These are phyloP conservation scores for Sesia bembeciformis DNA, from an alignment of 2,888 invertebrate species.

Conservation along the genomic window DNA sequence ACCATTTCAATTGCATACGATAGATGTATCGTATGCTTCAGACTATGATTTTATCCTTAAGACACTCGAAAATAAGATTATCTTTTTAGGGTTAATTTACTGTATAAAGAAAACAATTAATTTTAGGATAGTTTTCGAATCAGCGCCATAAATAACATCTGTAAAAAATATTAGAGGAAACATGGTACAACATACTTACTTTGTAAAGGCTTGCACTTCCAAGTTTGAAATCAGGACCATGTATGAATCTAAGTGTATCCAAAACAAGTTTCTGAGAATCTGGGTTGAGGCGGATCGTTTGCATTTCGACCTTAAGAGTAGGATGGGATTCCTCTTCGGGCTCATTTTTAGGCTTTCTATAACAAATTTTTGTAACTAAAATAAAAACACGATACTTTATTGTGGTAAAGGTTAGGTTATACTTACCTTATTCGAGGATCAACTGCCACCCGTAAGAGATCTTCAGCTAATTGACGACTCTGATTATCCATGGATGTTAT, in stretches of 20 bases:
- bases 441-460: constrained; percentile 76
- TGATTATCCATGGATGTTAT: constrained; percentile 67
- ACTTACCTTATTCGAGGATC: constrained; percentile 76
- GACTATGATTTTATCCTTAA: too few relatives aligned
- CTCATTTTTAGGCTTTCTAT: constrained; percentile 54
- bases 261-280: constrained; percentile 82
- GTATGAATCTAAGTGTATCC: constrained; percentile 82
- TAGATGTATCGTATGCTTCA: too few relatives aligned
- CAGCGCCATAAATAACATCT: too few relatives aligned
- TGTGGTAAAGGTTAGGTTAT: background rate
- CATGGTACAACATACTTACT: constrained; percentile 31
- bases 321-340: constrained; percentile 63
- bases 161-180: too few relatives aligned
- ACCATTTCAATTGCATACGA: too few relatives aligned
- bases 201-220: constrained; percentile 73
- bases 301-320: constrained; percentile 82
- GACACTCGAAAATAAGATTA: too few relatives aligned
- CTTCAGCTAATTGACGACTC: constrained; percentile 75
- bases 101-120: too few relatives aligned
- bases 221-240: constrained; percentile 80
- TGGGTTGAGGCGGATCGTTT: constrained; percentile 79
- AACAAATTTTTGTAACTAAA: constrained; percentile 7
- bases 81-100: too few relatives aligned
- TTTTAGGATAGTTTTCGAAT: too few relatives aligned
- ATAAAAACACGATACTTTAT: background rate